Conservation (phyloP, 2,888 invertebrate genomes). For the Deilephila porcellus region DNA sequence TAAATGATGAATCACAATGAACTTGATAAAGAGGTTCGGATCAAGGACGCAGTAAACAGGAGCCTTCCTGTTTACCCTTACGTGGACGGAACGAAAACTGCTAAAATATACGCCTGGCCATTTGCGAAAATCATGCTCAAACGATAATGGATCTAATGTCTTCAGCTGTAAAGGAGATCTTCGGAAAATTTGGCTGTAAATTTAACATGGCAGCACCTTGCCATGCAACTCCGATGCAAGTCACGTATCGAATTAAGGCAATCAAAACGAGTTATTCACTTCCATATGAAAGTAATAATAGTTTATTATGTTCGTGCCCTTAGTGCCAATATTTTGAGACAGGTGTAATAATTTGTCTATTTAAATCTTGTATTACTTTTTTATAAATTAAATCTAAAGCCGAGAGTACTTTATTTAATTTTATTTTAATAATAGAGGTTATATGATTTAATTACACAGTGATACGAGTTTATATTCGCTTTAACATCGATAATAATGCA, state of each 20-base stretch:
- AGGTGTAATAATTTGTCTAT: slow-evolving; percentile 19
- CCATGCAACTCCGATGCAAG: slow-evolving; percentile 59
- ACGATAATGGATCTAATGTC: slow-evolving; percentile 47
- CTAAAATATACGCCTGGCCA: slow-evolving; percentile 46
- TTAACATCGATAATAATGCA: too few relatives aligned
- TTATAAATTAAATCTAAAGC: not conserved
- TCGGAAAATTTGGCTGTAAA: slow-evolving; percentile 34
- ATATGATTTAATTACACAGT: too few relatives aligned
- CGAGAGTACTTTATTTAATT: too few relatives aligned
- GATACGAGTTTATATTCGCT: too few relatives aligned
- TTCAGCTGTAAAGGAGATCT: slow-evolving; percentile 43
- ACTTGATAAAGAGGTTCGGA: slow-evolving; percentile 60
- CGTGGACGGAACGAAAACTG: slow-evolving; percentile 56
- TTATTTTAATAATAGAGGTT: too few relatives aligned
- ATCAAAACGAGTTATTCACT: slow-evolving; percentile 64
- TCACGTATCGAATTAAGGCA: slow-evolving; percentile 72
- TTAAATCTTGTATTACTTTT: slow-evolving; percentile 1
- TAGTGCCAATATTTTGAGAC: slow-evolving; percentile 33
- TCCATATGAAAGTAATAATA: slow-evolving; percentile 55
- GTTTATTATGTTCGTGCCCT: slow-evolving; percentile 44
- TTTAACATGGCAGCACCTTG: slow-evolving; percentile 52
- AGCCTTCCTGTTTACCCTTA: slow-evolving; percentile 78
- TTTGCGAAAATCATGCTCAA: slow-evolving; percentile 34
- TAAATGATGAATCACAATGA: slow-evolving; percentile 52
- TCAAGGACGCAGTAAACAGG: slow-evolving; percentile 66